Evolutionary conservation across 2,888 invertebrate genomes (phyloP), one percentile per base, ranked within the genome.

Genomic region (Smittia sp.): DNA sequence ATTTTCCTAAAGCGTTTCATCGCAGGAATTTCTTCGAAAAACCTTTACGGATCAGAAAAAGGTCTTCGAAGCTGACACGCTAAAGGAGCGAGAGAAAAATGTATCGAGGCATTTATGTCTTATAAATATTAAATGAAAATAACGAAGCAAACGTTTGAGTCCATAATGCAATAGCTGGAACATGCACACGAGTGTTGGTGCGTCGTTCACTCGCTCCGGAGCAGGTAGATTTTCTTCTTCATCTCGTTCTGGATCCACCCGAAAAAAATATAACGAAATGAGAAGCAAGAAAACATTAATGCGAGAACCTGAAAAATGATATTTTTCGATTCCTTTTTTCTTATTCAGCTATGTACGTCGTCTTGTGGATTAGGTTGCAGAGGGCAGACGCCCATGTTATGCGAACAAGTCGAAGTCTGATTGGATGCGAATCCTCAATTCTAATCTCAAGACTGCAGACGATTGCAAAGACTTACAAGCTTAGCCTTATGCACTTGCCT

Each of bases 61-160:
- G 58, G 58, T 58, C 18, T 58, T n/a, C 9, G 58, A 58, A 18
- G 18, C 20, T 20, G 18, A 58, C 58, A 18, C 18, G 22, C 58
- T 7, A 25, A 69, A 22, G 38, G 13, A 67, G 22, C 18, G 20
- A 67, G n/a, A 6, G 11, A 32, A 68, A 68, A 46, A 68, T 46
- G 25, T 41, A 54, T 69, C 69, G 69, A 25, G 41, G 67, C 69
- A 54, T 69, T 69, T 69, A 69, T 54, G 20, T 52, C 54, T 69
- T 69, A 69, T 69, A 69, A 69, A 69, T 69, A 69, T 54, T 69
- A 69, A 69, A 67, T 67, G 67, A 67, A 67, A 67, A 22, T n/a
- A 24, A 54, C 18, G 69, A 69, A 52, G 54, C 52, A 58, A 58
- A 58, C 27, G 69, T 41, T 58, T 58, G 20, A 54, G 54, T 69